These are phyloP conservation scores for Alouatta palliata DNA, from an alignment of 2,113 vertebrate genomes.

Conservation along the genomic window DNA sequence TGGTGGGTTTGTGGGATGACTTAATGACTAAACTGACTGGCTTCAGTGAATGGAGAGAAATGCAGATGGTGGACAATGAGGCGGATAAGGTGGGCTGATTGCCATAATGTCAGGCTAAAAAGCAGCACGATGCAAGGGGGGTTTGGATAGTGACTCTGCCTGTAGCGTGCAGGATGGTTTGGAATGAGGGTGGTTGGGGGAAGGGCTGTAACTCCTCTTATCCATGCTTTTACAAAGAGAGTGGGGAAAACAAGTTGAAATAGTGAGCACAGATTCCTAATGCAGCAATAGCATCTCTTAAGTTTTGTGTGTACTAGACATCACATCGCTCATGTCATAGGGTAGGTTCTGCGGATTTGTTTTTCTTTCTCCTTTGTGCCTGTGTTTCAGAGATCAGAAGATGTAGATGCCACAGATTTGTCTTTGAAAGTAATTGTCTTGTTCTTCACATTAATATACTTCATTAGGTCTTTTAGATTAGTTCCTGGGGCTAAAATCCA, in stretches of 20 bases:
- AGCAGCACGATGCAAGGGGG: not conserved
- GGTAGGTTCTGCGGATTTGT: not conserved
- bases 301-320: not conserved
- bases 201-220: not conserved
- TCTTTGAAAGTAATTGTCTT: constrained; percentile 47
- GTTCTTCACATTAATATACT: constrained; percentile 47
- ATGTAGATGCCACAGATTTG: constrained; percentile 6
- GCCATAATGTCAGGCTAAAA: not conserved
- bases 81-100: not conserved
- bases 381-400: constrained; percentile 34
- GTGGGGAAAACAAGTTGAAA: not conserved
- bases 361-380: not conserved
- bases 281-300: not conserved
- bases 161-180: not conserved
- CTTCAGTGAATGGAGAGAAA: not conserved
- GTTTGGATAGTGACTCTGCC: not conserved
- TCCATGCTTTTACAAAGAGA: not conserved
- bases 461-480: constrained; percentile 58
- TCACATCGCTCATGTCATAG: not conserved
- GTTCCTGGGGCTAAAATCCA: constrained; percentile 45
- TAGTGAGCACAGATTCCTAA: not conserved
- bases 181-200: not conserved
- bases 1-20: not conserved
- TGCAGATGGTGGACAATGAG: not conserved
- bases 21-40: not conserved